Percentiles rank a stretch among this genome's conserved stretches.
Conservation (phyloP, 2,888 invertebrate species). For the Corbicula japonica region DNA sequence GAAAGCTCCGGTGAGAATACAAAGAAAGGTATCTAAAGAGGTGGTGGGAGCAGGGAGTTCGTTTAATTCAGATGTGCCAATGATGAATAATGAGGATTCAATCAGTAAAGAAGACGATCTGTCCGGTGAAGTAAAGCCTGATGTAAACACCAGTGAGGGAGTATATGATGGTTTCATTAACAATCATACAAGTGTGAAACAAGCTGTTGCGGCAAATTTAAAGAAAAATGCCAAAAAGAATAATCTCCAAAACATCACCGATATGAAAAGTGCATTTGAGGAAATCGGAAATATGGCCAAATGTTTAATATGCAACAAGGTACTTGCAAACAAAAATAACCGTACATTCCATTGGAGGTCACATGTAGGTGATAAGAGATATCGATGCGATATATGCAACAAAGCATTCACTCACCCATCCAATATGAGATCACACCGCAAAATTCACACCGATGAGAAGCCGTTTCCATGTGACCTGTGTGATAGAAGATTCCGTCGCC, state of each 20-base stretch:
- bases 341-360: slow-evolving; percentile 65
- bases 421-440: slow-evolving; percentile 71
- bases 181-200: neutral
- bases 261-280: slow-evolving; percentile 65
- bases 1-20: slow-evolving; percentile 40
- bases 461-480: slow-evolving; percentile 70
- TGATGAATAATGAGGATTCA: neutral
- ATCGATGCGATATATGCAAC: slow-evolving; percentile 73
- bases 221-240: slow-evolving; percentile 23
- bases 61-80: slow-evolving; percentile 1
- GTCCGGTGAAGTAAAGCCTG: no score
- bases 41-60: neutral
- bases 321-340: slow-evolving; percentile 63
- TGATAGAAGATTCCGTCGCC: slow-evolving; percentile 52
- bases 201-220: neutral
- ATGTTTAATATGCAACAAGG: slow-evolving; percentile 61
- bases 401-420: slow-evolving; percentile 75
- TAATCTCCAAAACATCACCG: slow-evolving; percentile 6
- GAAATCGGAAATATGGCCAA: slow-evolving; percentile 66
- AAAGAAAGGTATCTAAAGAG: slow-evolving; percentile 8
- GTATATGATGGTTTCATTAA: neutral
- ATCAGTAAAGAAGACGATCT: no score
- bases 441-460: slow-evolving; percentile 74
- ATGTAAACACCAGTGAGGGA: no score
- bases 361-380: slow-evolving; percentile 62